Percentiles rank a stretch among this genome's conserved stretches.
phyloP scores from a whole-genome alignment of 53 echinoderm and acorn worm genomes.

The Patiria pectinifera region DNA sequence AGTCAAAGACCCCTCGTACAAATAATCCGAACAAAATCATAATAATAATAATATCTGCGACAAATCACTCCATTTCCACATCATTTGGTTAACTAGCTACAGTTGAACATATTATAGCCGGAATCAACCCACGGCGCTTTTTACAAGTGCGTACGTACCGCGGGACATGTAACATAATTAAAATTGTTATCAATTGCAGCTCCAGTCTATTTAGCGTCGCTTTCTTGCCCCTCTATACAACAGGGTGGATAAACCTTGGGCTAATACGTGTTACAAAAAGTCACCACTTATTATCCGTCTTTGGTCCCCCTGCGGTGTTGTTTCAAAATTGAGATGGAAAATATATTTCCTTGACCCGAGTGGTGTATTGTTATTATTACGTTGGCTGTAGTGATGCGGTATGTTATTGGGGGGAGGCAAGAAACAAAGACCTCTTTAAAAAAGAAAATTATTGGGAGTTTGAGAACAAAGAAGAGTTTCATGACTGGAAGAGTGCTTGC shows the following conservation, averaged over 20 bases:
- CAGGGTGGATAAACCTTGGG: conserved; percentile 25
- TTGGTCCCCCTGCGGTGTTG: conserved; percentile 30
- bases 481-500: not conserved
- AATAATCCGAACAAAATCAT: not conserved
- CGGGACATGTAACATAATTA: conserved; percentile 57
- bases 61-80: conserved; percentile 46
- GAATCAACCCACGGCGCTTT: conserved; percentile 6
- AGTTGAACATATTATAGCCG: conserved; percentile 35
- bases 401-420: not conserved
- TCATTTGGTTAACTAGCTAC: conserved; percentile 67
- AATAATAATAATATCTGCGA: conserved; percentile 27
- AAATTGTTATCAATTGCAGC: conserved; percentile 60
- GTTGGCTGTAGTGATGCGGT: conserved; percentile 5
- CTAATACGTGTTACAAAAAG: conserved; percentile 41
- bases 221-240: not conserved
- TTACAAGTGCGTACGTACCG: conserved; percentile 19
- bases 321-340: conserved; percentile 48
- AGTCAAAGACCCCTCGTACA: conserved; percentile 13
- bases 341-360: conserved; percentile 26
- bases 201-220: not conserved
- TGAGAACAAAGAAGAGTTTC: conserved; percentile 10
- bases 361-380: not conserved
- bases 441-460: not conserved
- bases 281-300: conserved; percentile 15
- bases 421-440: conserved; percentile 32